phyloP scores from a whole-genome alignment of 2,113 vertebrate genomes.

The Bos indicus region DNA sequence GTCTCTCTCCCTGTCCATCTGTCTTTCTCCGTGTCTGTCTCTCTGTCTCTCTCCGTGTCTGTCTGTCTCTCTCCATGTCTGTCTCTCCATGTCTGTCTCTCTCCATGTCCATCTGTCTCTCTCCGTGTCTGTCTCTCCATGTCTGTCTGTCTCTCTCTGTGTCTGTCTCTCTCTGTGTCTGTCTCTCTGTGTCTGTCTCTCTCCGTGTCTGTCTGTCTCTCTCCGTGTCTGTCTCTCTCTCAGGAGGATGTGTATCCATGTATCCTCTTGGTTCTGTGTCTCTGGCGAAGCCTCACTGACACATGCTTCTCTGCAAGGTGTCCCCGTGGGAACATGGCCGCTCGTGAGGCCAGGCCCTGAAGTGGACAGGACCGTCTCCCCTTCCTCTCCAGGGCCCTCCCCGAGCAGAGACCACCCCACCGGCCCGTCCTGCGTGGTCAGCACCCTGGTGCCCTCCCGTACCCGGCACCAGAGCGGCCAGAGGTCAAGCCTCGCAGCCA shows the following conservation, averaged over 20 bases:
- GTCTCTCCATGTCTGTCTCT: too few relatives aligned
- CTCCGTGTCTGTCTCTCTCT: not conserved
- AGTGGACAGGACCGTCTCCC: not conserved
- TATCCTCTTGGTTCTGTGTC: rapidly evolving
- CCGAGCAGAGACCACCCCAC: not conserved
- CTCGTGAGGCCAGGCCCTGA: not conserved
- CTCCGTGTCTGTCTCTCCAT: too few relatives aligned
- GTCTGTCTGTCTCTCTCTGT: too few relatives aligned
- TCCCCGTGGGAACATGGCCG: not conserved
- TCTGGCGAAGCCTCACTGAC: not conserved
- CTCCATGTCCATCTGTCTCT: too few relatives aligned
- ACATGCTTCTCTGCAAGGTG: not conserved
- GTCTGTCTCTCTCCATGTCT: too few relatives aligned
- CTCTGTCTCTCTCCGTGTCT: too few relatives aligned
- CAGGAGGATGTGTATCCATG: not conserved
- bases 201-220: too few relatives aligned
- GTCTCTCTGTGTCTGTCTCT: too few relatives aligned
- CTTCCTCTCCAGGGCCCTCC: not conserved
- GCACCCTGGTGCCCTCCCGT: not conserved
- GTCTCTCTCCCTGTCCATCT: too few relatives aligned
- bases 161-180: too few relatives aligned
- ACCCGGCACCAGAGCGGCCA: rapidly evolving
- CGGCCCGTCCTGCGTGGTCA: not conserved
- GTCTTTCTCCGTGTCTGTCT: too few relatives aligned
- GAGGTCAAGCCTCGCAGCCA: not conserved